Conservation (phyloP, 2,888 invertebrate species). For the Nomada ruficornis region DNA sequence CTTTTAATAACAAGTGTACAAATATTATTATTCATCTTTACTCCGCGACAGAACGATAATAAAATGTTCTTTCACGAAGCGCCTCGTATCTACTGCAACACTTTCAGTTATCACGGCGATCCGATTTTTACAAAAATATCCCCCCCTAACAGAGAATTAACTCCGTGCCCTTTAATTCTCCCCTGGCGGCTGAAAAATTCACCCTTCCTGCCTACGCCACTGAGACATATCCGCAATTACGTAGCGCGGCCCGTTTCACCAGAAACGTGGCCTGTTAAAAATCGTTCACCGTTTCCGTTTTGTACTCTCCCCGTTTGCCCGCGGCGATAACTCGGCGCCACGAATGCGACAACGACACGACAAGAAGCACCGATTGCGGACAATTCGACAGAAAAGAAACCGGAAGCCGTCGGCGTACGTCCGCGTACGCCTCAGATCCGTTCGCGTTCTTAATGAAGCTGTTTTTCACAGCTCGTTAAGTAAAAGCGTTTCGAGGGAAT, state of each 20-base stretch:
- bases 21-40: too few relatives aligned
- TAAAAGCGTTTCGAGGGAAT: slow-evolving; percentile 27
- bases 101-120: too few relatives aligned
- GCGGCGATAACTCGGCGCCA: slow-evolving; percentile 23
- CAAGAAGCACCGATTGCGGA: slow-evolving; percentile 8
- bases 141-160: too few relatives aligned
- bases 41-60: too few relatives aligned
- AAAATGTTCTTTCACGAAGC: too few relatives aligned
- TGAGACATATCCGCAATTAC: slow-evolving; percentile 52
- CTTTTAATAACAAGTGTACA: too few relatives aligned
- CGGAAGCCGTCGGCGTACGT: slow-evolving; percentile 18
- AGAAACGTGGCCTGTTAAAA: slow-evolving; percentile 34
- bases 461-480: slow-evolving; percentile 31
- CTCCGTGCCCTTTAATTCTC: too few relatives aligned
- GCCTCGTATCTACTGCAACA: too few relatives aligned
- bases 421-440: neutral
- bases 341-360: neutral
- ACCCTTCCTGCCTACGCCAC: slow-evolving; percentile 39
- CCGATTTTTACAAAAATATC: too few relatives aligned
- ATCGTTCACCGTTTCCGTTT: slow-evolving; percentile 44
- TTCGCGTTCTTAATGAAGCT: slow-evolving; percentile 23
- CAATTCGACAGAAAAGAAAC: slow-evolving; percentile 37
- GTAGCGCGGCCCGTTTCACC: slow-evolving; percentile 35
- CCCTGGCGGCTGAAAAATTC: neutral
- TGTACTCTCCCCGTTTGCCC: neutral